Base-by-base conservation (phyloP, 2,888 invertebrate species). In the Gryllus longicercus region DNA sequence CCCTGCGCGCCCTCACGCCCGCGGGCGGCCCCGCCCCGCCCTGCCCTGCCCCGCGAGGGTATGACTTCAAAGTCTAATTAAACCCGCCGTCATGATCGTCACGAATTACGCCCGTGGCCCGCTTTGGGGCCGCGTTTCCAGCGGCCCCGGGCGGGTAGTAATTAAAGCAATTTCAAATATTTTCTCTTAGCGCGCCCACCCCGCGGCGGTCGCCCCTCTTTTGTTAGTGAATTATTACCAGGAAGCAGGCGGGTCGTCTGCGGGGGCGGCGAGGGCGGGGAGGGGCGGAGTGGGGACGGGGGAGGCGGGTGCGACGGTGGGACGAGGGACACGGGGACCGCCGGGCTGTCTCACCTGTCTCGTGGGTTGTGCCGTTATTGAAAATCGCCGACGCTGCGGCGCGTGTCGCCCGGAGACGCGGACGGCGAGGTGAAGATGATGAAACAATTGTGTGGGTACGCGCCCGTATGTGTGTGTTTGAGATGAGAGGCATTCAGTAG, bases 21-120 rank as follows among this genome's bases (percentile, higher is more conserved):
- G 18, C 18, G 63, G 63, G 51, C 16, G 63, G 14, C 38, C 38
- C 38, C 38, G 38, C 38, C 38, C 38, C 38, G 38, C 38, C 4
- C 38, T 4, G 38, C 3, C 63, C 18, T 63, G 16, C 63, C 63
- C 63, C 63, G 63, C 63, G 63, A 63, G 63, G 63, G 63, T 63
- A 63, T 63, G 63, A 63, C 63, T 63, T 63, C 63, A 63, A 63
- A 63, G 63, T 63, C 63, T 63, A 63, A 63, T 63, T 63, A 63
- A 63, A 63, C 63, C 63, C 63, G 63, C 63, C 63, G 63, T 63
- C 63, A 63, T 63, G 63, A 63, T 63, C 63, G 63, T 63, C 63
- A 63, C 63, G 63, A 63, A 63, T 63, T 63, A 63, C 63, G 63
- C 63, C 63, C 16, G 63, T 63, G 63, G 63, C n/a, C 63, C 63